Base-by-base conservation (phyloP, 2,113 vertebrate species). In the Ophthalmotilapia sp. region DNA sequence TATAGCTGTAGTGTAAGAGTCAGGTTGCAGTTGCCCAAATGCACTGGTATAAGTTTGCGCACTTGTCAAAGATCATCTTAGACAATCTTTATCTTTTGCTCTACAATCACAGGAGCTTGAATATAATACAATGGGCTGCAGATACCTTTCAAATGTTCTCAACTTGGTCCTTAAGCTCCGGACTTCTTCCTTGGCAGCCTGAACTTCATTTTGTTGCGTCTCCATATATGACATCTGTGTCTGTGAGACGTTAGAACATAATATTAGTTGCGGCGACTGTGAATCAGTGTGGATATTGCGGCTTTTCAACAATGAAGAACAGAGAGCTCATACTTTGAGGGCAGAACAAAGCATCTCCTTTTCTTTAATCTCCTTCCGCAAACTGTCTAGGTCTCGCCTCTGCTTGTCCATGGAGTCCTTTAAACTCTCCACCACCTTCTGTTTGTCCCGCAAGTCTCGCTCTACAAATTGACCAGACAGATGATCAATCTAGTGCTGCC, bases 191-290 rank as follows among this genome's bases (percentile, higher is more conserved):
- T 97, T 98, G 4, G 97, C 97, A 55, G 96, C 95, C 75, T 97
- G 97, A 80, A 90, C 90, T 12, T 98, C 97, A 51, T 96, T 95
- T 79, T 97, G 97, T 85, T 98, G 97, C 54, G 96, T 97, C 93
- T 99, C 98, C 91, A 99, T 88, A 90, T 96, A 99, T 55, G 95
- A 96, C 97, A 99, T 98, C 96, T 99, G 98, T 95, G 98, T 98
- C 99, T 99, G 90, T 91, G 49, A 90, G 84, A 29, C 3, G 5
- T 51, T 3, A 29, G 54, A 49, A 75, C 81, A 31, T 26, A 15
- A 7, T 13, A 55, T 6, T 56, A 86, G 36, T 56, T 29, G 17
- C 42, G 38, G 17, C 33, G 8, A 80, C n/a, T 2, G 13, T 53
- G 33, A 55, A 8, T 54, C 23, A 12, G 6, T 12, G 62, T 2